phyloP scores from a whole-genome alignment of 2,113 vertebrate species.

The Chaetorhynchus papuensis region DNA sequence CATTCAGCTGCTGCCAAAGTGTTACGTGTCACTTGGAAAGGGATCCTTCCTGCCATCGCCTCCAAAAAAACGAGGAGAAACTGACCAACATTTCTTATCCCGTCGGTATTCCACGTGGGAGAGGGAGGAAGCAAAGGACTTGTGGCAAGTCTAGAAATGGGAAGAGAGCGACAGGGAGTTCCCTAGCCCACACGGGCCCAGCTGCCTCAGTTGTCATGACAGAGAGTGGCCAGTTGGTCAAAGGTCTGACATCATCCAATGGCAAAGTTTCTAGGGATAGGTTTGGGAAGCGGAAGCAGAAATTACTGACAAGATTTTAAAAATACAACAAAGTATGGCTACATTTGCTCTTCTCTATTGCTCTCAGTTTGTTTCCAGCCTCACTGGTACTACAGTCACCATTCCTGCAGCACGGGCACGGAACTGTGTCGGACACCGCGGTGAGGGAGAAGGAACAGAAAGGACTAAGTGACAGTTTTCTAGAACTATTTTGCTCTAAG shows the following conservation, averaged over 20 bases:
- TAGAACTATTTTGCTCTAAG: constrained; percentile 29
- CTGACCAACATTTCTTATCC: constrained; percentile 76
- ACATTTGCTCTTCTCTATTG: constrained; percentile 45
- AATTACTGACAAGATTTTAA: constrained; percentile 44
- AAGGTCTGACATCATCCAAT: constrained; percentile 71
- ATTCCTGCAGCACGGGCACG: background rate
- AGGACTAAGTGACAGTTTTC: constrained; percentile 20
- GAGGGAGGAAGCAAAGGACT: constrained; percentile 53
- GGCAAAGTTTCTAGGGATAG: constrained; percentile 64
- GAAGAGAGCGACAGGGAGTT: constrained; percentile 69
- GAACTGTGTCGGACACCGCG: background rate
- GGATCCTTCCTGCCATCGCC: background rate
- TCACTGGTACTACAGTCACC: background rate
- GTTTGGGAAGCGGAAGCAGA: constrained; percentile 64
- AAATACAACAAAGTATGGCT: constrained; percentile 27
- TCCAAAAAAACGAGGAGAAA: constrained; percentile 3
- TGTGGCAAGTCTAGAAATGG: constrained; percentile 63
- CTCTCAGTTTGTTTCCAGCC: constrained; percentile 15
- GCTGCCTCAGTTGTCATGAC: constrained; percentile 70
- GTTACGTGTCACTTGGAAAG: background rate
- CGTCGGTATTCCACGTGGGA: constrained; percentile 54
- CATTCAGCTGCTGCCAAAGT: constrained; percentile 17
- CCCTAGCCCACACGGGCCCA: constrained; percentile 58
- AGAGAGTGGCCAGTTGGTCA: constrained; percentile 75
- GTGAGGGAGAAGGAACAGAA: constrained; percentile 7